Percentiles rank a stretch among this genome's conserved stretches.
Evolutionary conservation across 1,140 invertebrate genomes (phyloP).

Genomic region (Drosophila murphyi): DNA sequence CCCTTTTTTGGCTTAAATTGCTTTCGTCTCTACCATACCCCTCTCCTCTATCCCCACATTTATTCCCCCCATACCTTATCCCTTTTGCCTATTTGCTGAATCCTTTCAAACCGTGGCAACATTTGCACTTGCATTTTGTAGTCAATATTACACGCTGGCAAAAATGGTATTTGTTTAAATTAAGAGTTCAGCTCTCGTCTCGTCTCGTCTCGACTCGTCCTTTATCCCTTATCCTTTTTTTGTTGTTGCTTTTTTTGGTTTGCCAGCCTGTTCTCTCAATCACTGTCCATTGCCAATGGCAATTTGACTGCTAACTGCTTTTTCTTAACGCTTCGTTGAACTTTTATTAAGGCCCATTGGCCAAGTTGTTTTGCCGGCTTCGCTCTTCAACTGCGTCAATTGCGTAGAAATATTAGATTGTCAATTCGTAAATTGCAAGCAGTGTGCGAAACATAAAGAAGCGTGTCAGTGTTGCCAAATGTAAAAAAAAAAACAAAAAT

Average conservation of each 20-base stretch:
- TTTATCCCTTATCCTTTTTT: background rate
- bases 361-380: slow-evolving; percentile 6
- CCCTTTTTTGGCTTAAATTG: slow-evolving; percentile 81
- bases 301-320: slow-evolving; percentile 71
- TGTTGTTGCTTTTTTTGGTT: background rate
- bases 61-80: slow-evolving; percentile 7
- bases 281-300: slow-evolving; percentile 54
- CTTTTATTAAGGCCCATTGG: slow-evolving; percentile 70
- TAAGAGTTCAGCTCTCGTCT: slow-evolving; percentile 46
- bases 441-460: slow-evolving; percentile 58
- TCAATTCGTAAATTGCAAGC: slow-evolving; percentile 69
- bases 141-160: slow-evolving; percentile 78
- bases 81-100: slow-evolving; percentile 27
- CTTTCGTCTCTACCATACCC: slow-evolving; percentile 48
- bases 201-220: background rate
- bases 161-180: slow-evolving; percentile 78
- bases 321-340: slow-evolving; percentile 72
- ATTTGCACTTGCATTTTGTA: slow-evolving; percentile 83
- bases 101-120: slow-evolving; percentile 80
- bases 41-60: background rate
- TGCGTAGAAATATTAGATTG: slow-evolving; percentile 74
- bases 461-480: slow-evolving; percentile 52
- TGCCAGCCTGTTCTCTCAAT: slow-evolving; percentile 51
- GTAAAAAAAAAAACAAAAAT: slow-evolving; percentile 22
- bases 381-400: slow-evolving; percentile 48